Percentiles rank a stretch among this genome's conserved stretches.
These are phyloP conservation scores for Papio anubis DNA, from an alignment of 2,113 vertebrate species.

Conservation along the genomic window DNA sequence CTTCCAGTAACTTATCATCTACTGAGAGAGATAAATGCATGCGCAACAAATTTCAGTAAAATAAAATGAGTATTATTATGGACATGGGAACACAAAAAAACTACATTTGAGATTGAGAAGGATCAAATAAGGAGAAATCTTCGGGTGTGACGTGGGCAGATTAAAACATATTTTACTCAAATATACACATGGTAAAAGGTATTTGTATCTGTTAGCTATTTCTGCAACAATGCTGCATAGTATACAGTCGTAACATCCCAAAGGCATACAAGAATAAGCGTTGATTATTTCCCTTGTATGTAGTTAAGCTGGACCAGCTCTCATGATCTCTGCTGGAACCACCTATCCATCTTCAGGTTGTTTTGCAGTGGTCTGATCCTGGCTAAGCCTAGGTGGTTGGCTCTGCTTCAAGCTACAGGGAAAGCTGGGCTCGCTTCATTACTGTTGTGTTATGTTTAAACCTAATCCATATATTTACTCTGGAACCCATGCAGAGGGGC, in stretches of 20 bases:
- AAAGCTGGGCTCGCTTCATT: accelerated
- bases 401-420: background rate
- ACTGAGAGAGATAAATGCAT: background rate
- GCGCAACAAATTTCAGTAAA: background rate
- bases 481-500: background rate
- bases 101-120: background rate
- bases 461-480: background rate
- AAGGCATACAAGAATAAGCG: background rate
- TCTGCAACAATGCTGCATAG: background rate
- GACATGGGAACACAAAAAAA: background rate
- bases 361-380: background rate
- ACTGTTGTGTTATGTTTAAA: background rate
- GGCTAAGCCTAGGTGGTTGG: background rate
- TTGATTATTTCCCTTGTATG: background rate
- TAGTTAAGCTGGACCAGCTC: background rate
- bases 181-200: background rate
- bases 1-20: background rate
- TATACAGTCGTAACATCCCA: background rate
- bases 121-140: background rate
- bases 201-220: background rate
- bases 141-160: no score
- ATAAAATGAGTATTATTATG: background rate
- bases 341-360: background rate
- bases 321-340: background rate
- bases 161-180: background rate